phyloP scores from a whole-genome alignment of 1,140 invertebrate genomes.

The Drosophila sucinea region DNA sequence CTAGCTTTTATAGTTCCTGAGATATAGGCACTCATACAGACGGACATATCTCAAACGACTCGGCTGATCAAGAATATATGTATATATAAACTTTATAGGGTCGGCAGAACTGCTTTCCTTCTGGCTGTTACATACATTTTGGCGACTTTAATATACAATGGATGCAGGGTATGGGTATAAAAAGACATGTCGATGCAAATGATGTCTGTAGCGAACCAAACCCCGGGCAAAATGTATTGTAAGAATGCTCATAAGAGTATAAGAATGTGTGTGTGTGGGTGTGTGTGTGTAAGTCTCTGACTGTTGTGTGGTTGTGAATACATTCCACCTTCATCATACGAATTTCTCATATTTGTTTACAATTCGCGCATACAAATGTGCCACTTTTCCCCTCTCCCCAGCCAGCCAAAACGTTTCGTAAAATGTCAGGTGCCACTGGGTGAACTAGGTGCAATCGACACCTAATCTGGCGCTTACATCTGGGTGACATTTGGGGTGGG shows the following conservation, averaged over 20 bases:
- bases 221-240: constrained; percentile 10
- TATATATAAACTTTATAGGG: no score
- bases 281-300: neutral
- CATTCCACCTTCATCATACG: constrained; percentile 33
- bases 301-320: constrained; percentile 24
- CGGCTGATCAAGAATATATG: no score
- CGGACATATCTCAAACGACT: no score
- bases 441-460: constrained; percentile 68
- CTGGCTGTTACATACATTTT: no score
- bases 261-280: neutral
- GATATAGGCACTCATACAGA: no score
- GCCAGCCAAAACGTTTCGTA: constrained; percentile 27
- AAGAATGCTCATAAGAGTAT: constrained; percentile 7
- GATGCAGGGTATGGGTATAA: neutral
- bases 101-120: no score
- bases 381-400: constrained; percentile 29
- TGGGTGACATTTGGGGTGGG: constrained; percentile 15
- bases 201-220: constrained; percentile 20
- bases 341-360: constrained; percentile 77
- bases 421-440: constrained; percentile 63
- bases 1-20: no score
- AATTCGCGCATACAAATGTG: constrained; percentile 72
- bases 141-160: no score
- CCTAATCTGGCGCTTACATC: constrained; percentile 50
- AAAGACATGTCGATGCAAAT: constrained; percentile 5